Evolutionary conservation across 1,140 invertebrate genomes (phyloP).

Genomic region (Thalassaphorura encarpata): DNA sequence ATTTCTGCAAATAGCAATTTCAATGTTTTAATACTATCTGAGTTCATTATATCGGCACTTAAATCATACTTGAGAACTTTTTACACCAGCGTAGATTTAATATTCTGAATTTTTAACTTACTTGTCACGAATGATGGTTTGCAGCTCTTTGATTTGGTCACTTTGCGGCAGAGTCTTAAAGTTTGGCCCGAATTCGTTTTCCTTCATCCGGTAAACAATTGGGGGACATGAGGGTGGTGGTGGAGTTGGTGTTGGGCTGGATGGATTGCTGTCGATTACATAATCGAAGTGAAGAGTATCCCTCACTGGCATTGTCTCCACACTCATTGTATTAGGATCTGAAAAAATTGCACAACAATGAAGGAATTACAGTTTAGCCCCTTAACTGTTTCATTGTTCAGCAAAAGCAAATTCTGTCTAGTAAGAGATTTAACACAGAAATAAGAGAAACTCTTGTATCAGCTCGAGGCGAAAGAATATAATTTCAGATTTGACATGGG

Average conservation of each 20-base stretch:
- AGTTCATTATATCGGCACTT: too few relatives aligned
- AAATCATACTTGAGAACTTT: not conserved
- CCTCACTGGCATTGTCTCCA: not conserved
- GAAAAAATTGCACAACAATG: too few relatives aligned
- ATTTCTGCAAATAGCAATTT: conserved; percentile 52
- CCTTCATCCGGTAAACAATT: conserved; percentile 4
- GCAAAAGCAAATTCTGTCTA: too few relatives aligned
- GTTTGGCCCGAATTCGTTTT: conserved; percentile 61
- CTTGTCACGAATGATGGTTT: conserved; percentile 92
- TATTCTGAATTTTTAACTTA: conserved; percentile 45
- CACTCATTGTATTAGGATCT: too few relatives aligned
- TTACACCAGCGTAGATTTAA: conserved; percentile 4
- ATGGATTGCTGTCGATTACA: not conserved
- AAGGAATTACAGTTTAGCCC: too few relatives aligned
- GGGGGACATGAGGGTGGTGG: not conserved
- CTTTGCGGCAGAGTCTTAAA: conserved; percentile 70
- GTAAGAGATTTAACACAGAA: too few relatives aligned
- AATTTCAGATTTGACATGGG: too few relatives aligned
- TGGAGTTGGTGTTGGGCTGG: not conserved
- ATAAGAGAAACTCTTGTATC: too few relatives aligned
- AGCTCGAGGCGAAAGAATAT: too few relatives aligned
- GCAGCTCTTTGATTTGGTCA: conserved; percentile 82
- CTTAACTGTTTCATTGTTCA: too few relatives aligned
- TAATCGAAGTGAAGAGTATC: not conserved
- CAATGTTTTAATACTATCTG: not conserved